Evolutionary conservation across 2,797 vertebrate species (phyloP).

Genomic region (Zenarchopterus dispar): DNA sequence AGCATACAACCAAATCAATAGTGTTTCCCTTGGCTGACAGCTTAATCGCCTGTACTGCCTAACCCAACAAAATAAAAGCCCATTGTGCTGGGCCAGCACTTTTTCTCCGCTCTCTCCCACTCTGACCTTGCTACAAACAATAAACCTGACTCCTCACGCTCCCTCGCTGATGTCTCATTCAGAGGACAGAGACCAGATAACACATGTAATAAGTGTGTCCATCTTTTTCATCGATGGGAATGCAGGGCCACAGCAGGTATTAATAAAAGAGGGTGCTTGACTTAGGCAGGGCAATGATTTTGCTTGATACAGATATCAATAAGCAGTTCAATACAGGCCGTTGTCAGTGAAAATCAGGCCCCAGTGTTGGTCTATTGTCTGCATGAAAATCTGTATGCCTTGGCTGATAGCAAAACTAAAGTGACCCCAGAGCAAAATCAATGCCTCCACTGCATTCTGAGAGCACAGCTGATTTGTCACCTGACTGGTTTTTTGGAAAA

Average conservation of each 20-base stretch:
- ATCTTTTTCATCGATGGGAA: constrained; percentile 53
- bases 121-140: constrained; percentile 74
- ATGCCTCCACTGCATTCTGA: constrained; percentile 57
- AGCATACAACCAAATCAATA: constrained; percentile 70
- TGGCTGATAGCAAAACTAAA: constrained; percentile 57
- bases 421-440: constrained; percentile 64
- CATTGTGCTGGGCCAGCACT: constrained; percentile 67
- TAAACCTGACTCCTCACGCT: constrained; percentile 47
- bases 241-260: constrained; percentile 51
- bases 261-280: constrained; percentile 60
- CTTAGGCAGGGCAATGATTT: constrained; percentile 55
- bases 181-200: constrained; percentile 61
- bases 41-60: constrained; percentile 74
- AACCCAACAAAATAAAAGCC: constrained; percentile 78
- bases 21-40: constrained; percentile 71
- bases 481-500: constrained; percentile 62
- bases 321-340: constrained; percentile 57
- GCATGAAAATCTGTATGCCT: constrained; percentile 33
- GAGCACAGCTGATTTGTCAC: constrained; percentile 57
- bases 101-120: constrained; percentile 52
- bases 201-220: constrained; percentile 65
- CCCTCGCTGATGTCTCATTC: constrained; percentile 48
- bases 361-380: constrained; percentile 54
- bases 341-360: constrained; percentile 48
- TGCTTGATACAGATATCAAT: constrained; percentile 65